Percentiles rank a stretch among this genome's conserved stretches.
phyloP scores from a whole-genome alignment of 2,888 invertebrate species.

The Merodon equestris region DNA sequence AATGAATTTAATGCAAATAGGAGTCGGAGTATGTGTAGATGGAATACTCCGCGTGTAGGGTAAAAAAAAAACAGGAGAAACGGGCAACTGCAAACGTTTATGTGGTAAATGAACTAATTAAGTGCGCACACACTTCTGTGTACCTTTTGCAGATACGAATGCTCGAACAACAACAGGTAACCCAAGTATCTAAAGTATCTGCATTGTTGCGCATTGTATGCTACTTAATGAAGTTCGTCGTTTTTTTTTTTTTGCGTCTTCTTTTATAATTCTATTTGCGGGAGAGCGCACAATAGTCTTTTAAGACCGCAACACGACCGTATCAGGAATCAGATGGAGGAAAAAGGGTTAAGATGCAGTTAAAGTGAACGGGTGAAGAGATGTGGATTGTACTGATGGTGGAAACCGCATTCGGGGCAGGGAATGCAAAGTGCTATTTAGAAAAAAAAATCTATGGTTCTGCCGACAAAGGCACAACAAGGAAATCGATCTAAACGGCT shows the following conservation, averaged over 20 bases:
- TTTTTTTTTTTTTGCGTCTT: constrained; percentile 1
- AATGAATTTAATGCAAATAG: too few species aligned
- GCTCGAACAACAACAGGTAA: constrained; percentile 11
- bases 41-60: too few species aligned
- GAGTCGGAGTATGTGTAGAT: too few species aligned
- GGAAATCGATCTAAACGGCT: constrained; percentile 44
- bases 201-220: constrained; percentile 25
- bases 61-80: neutral
- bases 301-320: constrained; percentile 29
- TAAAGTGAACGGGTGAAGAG: constrained; percentile 12
- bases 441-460: constrained; percentile 7
- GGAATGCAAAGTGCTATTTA: constrained; percentile 41
- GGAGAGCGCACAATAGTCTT: constrained; percentile 13
- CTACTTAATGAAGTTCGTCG: neutral
- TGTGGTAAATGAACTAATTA: constrained; percentile 71
- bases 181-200: constrained; percentile 24
- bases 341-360: constrained; percentile 26
- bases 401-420: constrained; percentile 21
- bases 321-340: neutral
- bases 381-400: neutral
- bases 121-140: constrained; percentile 55
- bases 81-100: constrained; percentile 52
- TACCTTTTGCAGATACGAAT: constrained; percentile 3
- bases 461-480: constrained; percentile 48
- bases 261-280: neutral